Evolutionary conservation across 2,797 vertebrate genomes (phyloP).

Genomic region (Poecilia picta): DNA sequence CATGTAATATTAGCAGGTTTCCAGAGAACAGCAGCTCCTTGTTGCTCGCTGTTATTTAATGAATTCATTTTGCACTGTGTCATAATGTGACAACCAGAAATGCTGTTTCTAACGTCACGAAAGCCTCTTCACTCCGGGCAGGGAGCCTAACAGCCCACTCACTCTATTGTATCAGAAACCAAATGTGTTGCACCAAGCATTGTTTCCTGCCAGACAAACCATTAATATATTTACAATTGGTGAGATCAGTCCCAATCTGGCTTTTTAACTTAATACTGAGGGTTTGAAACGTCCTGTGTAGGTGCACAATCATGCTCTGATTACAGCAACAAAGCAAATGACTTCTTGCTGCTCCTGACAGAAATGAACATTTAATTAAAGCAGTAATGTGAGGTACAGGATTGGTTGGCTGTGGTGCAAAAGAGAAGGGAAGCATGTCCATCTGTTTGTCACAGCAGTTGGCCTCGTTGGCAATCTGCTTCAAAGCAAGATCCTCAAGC

Average conservation of each 20-base stretch:
- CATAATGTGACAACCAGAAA: constrained; percentile 30
- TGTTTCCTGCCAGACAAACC: constrained; percentile 31
- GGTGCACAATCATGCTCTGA: constrained; percentile 15
- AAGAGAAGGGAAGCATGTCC: constrained; percentile 32
- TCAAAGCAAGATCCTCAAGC: constrained; percentile 15
- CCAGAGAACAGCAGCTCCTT: not conserved
- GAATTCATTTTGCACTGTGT: constrained; percentile 36
- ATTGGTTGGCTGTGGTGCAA: constrained; percentile 29
- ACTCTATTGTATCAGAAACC: constrained; percentile 54
- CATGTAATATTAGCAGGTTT: constrained; percentile 7
- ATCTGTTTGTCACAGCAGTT: constrained; percentile 60
- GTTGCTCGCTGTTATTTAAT: constrained; percentile 16
- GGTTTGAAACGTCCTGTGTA: constrained; percentile 15
- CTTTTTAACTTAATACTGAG: constrained; percentile 8
- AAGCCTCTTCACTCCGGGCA: constrained; percentile 42
- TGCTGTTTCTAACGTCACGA: constrained; percentile 24
- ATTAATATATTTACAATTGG: constrained; percentile 19
- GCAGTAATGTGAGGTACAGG: constrained; percentile 21
- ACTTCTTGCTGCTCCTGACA: constrained; percentile 19
- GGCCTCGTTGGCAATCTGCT: constrained; percentile 46
- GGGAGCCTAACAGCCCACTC: constrained; percentile 49
- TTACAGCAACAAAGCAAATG: not conserved
- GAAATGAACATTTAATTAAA: constrained; percentile 46
- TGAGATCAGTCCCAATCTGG: constrained; percentile 7
- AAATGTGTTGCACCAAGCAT: constrained; percentile 39